phyloP scores from a whole-genome alignment of 1,140 invertebrate species.

The Drosophila setifemur region DNA sequence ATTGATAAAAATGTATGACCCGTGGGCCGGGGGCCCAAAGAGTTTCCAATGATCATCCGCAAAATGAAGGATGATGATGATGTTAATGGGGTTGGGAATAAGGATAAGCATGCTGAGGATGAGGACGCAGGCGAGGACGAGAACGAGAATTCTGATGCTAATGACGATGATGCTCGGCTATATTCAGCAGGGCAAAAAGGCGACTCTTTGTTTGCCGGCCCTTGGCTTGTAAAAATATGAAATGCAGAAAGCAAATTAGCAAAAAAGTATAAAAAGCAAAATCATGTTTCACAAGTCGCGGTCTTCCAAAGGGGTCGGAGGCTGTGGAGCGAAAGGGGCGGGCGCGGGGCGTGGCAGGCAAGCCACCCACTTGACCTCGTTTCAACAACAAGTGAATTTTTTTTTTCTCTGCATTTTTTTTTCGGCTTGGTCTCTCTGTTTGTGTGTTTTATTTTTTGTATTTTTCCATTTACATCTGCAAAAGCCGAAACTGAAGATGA shows the following conservation, averaged over 20 bases:
- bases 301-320: too few relatives aligned
- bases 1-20: conserved; percentile 39
- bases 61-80: not conserved
- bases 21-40: conserved; percentile 14
- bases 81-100: not conserved
- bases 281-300: conserved; percentile 77
- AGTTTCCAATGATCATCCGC: conserved; percentile 21
- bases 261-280: conserved; percentile 76
- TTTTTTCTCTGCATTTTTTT: conserved; percentile 44
- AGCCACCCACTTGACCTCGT: conserved; percentile 75
- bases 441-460: not conserved
- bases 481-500: conserved; percentile 29
- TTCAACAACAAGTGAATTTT: conserved; percentile 70
- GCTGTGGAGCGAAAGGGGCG: not conserved
- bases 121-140: not conserved
- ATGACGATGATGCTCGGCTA: conserved; percentile 18
- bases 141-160: conserved; percentile 4
- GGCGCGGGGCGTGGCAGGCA: conserved; percentile 15
- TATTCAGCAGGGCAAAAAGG: conserved; percentile 8
- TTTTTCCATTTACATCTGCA: conserved; percentile 28
- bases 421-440: not conserved
- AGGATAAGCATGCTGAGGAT: not conserved
- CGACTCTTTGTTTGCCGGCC: conserved; percentile 39
- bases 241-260: conserved; percentile 73
- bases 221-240: conserved; percentile 61